These are phyloP conservation scores for Cylas formicarius DNA, from an alignment of 1,140 invertebrate species.

Conservation along the genomic window DNA sequence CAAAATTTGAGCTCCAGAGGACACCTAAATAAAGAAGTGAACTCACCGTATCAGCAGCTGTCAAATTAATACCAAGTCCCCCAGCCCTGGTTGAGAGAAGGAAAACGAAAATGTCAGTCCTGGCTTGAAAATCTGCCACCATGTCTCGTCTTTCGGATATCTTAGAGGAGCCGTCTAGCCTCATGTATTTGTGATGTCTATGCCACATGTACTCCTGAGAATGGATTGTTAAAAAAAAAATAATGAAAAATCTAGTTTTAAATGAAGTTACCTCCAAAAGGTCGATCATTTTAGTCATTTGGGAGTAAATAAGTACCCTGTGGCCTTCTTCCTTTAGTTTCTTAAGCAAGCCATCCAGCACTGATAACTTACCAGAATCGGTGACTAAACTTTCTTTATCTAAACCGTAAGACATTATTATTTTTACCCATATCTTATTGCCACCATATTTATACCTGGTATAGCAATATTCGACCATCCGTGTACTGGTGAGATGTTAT, in stretches of 20 bases:
- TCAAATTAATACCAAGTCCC: constrained; percentile 95
- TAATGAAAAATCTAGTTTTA: constrained; percentile 8
- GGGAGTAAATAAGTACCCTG: constrained; percentile 91
- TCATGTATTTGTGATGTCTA: constrained; percentile 85
- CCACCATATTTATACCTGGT: too few relatives aligned
- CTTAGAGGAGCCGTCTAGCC: constrained; percentile 86
- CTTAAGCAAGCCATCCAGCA: constrained; percentile 77
- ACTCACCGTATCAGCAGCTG: constrained; percentile 94
- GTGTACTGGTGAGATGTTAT: constrained; percentile 29
- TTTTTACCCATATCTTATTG: constrained; percentile 4
- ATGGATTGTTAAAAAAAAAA: constrained; percentile 18
- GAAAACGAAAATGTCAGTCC: constrained; percentile 92
- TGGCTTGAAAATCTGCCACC: constrained; percentile 87
- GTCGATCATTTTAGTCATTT: constrained; percentile 97
- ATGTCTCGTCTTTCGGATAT: constrained; percentile 86
- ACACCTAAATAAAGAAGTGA: constrained; percentile 8
- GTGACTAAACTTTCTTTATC: constrained; percentile 88
- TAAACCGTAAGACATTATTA: too few relatives aligned
- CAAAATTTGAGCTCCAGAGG: neutral
- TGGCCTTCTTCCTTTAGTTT: constrained; percentile 81
- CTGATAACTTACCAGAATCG: constrained; percentile 87
- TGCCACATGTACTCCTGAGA: constrained; percentile 88
- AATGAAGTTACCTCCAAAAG: constrained; percentile 71
- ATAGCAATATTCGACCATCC: constrained; percentile 40
- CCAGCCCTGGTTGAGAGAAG: constrained; percentile 93